Percentiles rank a stretch among this genome's conserved stretches.
These are phyloP conservation scores for Pluvianellus socialis DNA, from an alignment of 2,113 vertebrate genomes.

Conservation along the genomic window DNA sequence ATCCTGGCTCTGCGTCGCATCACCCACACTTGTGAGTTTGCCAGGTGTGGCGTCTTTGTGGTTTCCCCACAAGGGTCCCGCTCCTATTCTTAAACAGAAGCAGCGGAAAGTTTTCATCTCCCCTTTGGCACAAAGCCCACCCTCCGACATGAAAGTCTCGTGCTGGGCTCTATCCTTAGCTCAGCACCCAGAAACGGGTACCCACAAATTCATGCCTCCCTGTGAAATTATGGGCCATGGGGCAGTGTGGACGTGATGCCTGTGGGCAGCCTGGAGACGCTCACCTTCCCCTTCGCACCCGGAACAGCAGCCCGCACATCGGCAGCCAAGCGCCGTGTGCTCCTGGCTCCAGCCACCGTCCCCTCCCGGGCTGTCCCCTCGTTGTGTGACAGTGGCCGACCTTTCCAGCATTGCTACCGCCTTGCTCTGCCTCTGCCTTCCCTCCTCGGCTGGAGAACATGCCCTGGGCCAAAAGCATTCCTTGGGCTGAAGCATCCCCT, in stretches of 20 bases:
- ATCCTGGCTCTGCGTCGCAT: slow-evolving; percentile 84
- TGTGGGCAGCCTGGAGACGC: background rate
- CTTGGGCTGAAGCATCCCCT: background rate
- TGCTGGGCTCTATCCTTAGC: background rate
- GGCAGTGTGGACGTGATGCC: no score
- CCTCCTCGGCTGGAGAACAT: background rate
- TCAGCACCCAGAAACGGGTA: background rate
- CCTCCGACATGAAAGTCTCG: no score
- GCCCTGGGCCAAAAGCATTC: background rate
- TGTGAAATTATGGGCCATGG: background rate
- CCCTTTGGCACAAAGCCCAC: no score
- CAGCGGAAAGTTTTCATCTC: background rate
- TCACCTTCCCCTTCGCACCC: slow-evolving; percentile 84
- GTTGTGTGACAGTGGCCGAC: fast-evolving
- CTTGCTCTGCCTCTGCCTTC: background rate
- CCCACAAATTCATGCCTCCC: background rate
- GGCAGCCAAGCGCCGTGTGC: slow-evolving; percentile 66
- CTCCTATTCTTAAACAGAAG: background rate
- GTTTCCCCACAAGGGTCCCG: fast-evolving
- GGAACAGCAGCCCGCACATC: slow-evolving; percentile 84
- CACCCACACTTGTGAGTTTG: slow-evolving; percentile 79
- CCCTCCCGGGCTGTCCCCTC: background rate
- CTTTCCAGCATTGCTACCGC: background rate
- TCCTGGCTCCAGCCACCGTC: background rate
- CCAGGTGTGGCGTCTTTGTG: fast-evolving